These are phyloP conservation scores for Catharus ustulatus DNA, from an alignment of 2,797 vertebrate genomes.

Conservation along the genomic window DNA sequence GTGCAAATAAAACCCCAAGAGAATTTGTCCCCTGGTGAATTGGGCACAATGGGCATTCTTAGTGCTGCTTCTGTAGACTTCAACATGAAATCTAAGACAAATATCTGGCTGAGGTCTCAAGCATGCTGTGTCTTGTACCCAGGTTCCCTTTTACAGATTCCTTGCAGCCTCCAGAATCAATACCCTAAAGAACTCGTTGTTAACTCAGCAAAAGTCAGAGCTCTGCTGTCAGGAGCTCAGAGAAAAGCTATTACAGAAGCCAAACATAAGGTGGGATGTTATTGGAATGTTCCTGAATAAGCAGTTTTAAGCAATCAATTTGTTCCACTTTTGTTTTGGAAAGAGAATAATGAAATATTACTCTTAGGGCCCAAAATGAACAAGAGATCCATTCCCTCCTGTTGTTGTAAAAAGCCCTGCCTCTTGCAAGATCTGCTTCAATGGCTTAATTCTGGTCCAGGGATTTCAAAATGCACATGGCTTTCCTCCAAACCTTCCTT, in stretches of 20 bases:
- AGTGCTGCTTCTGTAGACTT: neutral
- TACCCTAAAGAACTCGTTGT: neutral
- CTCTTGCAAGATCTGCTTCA: slow-evolving; percentile 32
- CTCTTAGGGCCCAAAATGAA: neutral
- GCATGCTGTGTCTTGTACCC: neutral
- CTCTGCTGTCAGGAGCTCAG: neutral
- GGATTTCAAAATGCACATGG: slow-evolving; percentile 44
- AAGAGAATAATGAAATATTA: neutral
- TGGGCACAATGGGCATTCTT: neutral
- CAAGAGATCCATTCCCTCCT: neutral
- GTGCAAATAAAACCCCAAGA: neutral
- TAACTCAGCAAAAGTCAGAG: neutral
- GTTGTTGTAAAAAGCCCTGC: neutral
- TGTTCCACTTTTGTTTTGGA: slow-evolving; percentile 1
- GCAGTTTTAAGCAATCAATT: neutral
- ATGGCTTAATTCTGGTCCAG: slow-evolving; percentile 2
- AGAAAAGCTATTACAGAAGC: neutral
- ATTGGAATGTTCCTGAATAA: neutral
- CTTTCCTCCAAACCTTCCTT: slow-evolving; percentile 25
- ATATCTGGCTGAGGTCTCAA: neutral
- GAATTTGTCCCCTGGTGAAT: neutral
- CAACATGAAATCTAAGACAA: neutral
- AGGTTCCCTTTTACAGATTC: neutral
- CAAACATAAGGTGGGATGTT: neutral
- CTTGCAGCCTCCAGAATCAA: neutral